A percentile compares a stretch with the other conserved stretches of the same genome.
Conservation (phyloP, 2,797 vertebrate genomes). For the Passerculus sandwichensis region DNA sequence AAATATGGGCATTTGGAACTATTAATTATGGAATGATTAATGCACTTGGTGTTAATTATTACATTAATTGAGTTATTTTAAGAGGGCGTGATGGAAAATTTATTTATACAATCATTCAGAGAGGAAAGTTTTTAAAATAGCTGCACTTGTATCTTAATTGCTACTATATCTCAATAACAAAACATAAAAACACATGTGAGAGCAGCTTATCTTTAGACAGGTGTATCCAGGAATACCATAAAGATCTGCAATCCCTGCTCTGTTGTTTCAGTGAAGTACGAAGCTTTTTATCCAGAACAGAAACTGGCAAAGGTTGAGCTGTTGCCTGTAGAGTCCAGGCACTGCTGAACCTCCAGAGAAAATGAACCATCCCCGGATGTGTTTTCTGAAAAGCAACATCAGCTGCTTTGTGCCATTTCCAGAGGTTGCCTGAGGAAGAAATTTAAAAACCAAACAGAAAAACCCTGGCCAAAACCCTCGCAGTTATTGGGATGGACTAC, state of each 20-base stretch:
- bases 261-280: neutral
- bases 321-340: neutral
- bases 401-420: neutral
- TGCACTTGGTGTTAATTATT: conserved; percentile 44
- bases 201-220: neutral
- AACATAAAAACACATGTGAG: neutral
- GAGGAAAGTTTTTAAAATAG: neutral
- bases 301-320: neutral
- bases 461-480: neutral
- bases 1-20: conserved; percentile 36
- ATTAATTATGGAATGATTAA: conserved; percentile 47
- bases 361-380: neutral
- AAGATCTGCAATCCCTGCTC: neutral
- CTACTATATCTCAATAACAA: neutral
- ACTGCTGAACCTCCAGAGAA: neutral
- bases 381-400: neutral
- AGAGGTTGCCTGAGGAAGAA: neutral
- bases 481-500: neutral
- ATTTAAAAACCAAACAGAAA: neutral
- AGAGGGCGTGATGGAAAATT: neutral
- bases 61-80: conserved; percentile 56
- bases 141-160: neutral
- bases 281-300: neutral
- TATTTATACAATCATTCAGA: neutral
- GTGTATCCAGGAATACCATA: neutral